These are phyloP conservation scores for Emydocephalus ijimae DNA, from an alignment of 2,113 vertebrate genomes.

Conservation along the genomic window DNA sequence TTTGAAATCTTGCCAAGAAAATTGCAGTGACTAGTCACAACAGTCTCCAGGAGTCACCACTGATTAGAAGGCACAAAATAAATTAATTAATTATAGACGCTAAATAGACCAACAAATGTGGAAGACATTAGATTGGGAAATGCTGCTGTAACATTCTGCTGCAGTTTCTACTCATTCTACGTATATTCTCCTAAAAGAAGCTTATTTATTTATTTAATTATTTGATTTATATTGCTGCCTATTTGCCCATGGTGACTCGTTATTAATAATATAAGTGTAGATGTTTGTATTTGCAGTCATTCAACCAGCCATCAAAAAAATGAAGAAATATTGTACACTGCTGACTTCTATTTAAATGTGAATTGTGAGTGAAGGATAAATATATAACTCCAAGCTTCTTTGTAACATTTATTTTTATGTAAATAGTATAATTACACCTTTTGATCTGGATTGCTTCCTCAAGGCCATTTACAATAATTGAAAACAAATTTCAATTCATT, in stretches of 20 bases:
- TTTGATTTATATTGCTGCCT: no score
- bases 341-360: neutral
- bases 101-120: neutral
- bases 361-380: neutral
- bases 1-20: neutral
- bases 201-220: no score
- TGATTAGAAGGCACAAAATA: neutral
- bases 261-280: neutral
- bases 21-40: neutral
- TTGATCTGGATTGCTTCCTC: neutral
- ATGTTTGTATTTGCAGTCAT: neutral
- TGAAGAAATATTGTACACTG: neutral
- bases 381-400: neutral
- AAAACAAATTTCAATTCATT: neutral
- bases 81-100: neutral
- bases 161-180: neutral
- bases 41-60: neutral
- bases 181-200: neutral
- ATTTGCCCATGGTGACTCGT: no score
- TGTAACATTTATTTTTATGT: neutral
- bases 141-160: neutral
- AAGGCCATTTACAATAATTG: neutral
- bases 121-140: neutral
- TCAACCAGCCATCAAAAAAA: neutral
- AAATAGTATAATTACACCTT: neutral